Evolutionary conservation across 2,888 invertebrate species (phyloP).

Genomic region (Pammene aurita): DNA sequence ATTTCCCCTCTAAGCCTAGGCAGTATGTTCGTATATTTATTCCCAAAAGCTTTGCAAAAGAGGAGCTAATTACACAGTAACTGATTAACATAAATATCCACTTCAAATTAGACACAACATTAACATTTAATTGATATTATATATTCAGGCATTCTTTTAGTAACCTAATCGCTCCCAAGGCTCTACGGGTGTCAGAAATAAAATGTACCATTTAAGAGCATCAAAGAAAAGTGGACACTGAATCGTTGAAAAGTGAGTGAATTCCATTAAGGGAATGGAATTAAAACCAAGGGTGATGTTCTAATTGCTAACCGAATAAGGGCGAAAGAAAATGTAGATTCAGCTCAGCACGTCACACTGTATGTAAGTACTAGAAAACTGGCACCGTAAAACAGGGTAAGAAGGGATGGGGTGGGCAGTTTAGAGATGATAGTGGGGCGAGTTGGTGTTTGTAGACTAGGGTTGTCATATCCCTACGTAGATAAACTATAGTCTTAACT

Average conservation of each 20-base stretch:
- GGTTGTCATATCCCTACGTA: too few species aligned
- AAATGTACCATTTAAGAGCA: constrained; percentile 56
- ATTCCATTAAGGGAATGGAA: constrained; percentile 69
- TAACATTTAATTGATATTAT: constrained; percentile 32
- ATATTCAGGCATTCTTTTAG: constrained; percentile 25
- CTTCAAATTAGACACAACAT: constrained; percentile 9
- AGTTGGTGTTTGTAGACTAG: too few species aligned
- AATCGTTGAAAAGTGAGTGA: constrained; percentile 68
- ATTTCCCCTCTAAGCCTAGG: background rate
- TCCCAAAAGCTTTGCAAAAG: background rate
- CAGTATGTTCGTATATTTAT: background rate
- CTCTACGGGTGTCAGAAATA: constrained; percentile 63
- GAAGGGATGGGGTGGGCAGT: too few species aligned
- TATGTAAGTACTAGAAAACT: too few species aligned
- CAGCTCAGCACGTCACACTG: too few species aligned
- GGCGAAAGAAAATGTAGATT: background rate
- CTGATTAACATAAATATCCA: constrained; percentile 19
- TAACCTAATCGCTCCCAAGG: constrained; percentile 52
- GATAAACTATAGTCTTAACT: too few species aligned
- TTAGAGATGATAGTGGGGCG: too few species aligned
- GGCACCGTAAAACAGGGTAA: too few species aligned
- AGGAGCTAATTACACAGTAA: constrained; percentile 1
- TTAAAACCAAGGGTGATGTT: constrained; percentile 52
- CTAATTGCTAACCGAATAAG: background rate
- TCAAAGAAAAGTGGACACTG: constrained; percentile 61